phyloP scores from a whole-genome alignment of 2,113 vertebrate genomes.

The Poecile atricapillus region DNA sequence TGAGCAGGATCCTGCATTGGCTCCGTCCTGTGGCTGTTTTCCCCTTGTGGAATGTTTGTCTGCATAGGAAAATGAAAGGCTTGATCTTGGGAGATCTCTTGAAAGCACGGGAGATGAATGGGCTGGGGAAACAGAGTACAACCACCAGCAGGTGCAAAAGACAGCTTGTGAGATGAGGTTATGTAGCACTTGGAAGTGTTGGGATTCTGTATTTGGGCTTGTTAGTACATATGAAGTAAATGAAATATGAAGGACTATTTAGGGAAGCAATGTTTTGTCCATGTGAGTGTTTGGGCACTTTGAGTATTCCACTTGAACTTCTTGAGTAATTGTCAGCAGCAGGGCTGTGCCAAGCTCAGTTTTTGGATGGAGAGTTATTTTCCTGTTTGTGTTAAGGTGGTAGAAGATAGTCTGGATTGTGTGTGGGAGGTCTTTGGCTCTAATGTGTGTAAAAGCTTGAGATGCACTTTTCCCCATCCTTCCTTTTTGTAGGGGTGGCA shows the following conservation, averaged over 20 bases:
- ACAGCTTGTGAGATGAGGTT: not conserved
- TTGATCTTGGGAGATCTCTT: not conserved
- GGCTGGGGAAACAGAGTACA: not conserved
- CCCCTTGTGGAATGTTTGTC: not conserved
- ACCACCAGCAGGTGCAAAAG: not conserved
- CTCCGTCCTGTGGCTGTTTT: accelerated
- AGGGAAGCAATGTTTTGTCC: not conserved
- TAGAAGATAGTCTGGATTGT: accelerated
- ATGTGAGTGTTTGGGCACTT: accelerated
- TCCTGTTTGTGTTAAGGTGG: not conserved
- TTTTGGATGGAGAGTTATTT: not conserved
- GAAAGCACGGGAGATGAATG: not conserved
- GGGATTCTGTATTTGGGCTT: not conserved
- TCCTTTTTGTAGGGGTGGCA: conserved; percentile 84
- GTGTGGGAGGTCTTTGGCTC: not conserved
- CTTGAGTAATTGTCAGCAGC: not conserved
- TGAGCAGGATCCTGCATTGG: conserved; percentile 12
- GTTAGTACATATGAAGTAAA: not conserved
- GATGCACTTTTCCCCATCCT: not conserved
- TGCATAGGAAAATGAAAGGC: not conserved
- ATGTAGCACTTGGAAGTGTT: accelerated
- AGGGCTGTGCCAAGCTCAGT: not conserved
- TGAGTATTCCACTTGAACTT: not conserved
- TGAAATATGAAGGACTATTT: not conserved
- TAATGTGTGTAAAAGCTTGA: not conserved